These are phyloP conservation scores for Buathra laborator DNA, from an alignment of 2,888 invertebrate species.

Conservation along the genomic window DNA sequence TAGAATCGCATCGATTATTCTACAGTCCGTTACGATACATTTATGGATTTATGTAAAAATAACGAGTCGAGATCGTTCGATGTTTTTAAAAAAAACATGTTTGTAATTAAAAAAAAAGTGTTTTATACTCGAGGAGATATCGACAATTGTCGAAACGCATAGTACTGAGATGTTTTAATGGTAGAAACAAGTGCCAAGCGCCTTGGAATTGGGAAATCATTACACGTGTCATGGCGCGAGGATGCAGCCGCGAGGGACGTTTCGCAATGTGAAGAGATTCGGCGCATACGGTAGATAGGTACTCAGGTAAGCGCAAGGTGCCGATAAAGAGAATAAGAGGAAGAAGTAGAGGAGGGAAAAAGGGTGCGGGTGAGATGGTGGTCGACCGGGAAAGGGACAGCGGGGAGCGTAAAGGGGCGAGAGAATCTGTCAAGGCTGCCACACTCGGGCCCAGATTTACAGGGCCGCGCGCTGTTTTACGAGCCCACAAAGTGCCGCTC, in stretches of 20 bases:
- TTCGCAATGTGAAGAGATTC: conserved; percentile 39
- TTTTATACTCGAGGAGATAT: not conserved
- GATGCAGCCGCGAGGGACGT: conserved; percentile 23
- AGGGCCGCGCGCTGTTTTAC: conserved; percentile 83
- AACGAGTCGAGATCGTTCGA: not conserved
- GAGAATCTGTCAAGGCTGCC: conserved; percentile 81
- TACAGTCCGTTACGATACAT: not conserved
- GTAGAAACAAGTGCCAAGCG: not conserved
- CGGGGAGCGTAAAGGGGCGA: conserved; percentile 69
- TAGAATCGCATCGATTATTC: not conserved
- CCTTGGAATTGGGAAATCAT: not conserved
- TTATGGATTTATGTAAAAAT: no score
- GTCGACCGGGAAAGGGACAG: conserved; percentile 64
- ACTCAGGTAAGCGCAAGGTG: conserved; percentile 50
- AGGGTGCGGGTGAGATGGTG: conserved; percentile 63
- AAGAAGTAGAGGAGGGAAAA: conserved; percentile 38
- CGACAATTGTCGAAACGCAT: not conserved
- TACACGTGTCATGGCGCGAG: conserved; percentile 5
- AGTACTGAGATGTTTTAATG: not conserved
- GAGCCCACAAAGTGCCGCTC: conserved; percentile 84
- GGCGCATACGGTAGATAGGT: conserved; percentile 32
- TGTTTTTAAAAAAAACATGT: no score
- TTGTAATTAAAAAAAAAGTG: no score
- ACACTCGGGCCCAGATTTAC: conserved; percentile 83
- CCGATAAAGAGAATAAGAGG: conserved; percentile 44